A percentile compares a stretch with the other conserved stretches of the same genome.
These are phyloP conservation scores for Oxycera nigricornis DNA, from an alignment of 2,888 invertebrate genomes.

Conservation along the genomic window DNA sequence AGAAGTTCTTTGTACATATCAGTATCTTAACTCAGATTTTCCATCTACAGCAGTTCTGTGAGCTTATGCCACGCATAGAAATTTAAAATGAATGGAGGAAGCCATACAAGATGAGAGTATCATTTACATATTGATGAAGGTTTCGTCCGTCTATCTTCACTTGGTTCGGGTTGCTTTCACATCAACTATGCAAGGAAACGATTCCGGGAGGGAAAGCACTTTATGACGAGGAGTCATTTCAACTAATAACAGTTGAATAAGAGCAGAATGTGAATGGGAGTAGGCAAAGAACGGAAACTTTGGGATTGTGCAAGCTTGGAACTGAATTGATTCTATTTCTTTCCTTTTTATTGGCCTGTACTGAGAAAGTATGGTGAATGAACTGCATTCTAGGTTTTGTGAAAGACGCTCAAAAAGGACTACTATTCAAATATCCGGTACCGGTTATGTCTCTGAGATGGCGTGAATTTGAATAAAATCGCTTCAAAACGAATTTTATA, in stretches of 20 bases:
- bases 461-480: not conserved
- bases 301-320: not conserved
- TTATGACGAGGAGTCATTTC: constrained; percentile 23
- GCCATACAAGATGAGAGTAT: constrained; percentile 26
- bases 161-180: not conserved
- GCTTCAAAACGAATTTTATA: too few relatives aligned
- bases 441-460: not conserved
- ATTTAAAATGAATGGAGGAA: constrained; percentile 32
- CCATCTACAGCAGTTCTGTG: not conserved
- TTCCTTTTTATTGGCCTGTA: not conserved
- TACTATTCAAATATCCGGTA: not conserved
- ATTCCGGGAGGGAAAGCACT: constrained; percentile 4
- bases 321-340: not conserved
- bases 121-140: constrained; percentile 36
- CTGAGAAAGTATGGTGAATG: not conserved
- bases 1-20: not conserved
- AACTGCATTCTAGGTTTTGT: not conserved
- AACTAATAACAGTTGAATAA: constrained; percentile 29
- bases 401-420: not conserved
- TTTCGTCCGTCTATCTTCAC: constrained; percentile 6
- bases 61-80: constrained; percentile 16
- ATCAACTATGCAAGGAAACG: constrained; percentile 29
- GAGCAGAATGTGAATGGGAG: not conserved
- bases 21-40: not conserved
- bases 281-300: not conserved